Percentiles rank a stretch among this genome's conserved stretches.
These are phyloP conservation scores for Atlantisia rogersi DNA, from an alignment of 2,113 vertebrate genomes.

Conservation along the genomic window DNA sequence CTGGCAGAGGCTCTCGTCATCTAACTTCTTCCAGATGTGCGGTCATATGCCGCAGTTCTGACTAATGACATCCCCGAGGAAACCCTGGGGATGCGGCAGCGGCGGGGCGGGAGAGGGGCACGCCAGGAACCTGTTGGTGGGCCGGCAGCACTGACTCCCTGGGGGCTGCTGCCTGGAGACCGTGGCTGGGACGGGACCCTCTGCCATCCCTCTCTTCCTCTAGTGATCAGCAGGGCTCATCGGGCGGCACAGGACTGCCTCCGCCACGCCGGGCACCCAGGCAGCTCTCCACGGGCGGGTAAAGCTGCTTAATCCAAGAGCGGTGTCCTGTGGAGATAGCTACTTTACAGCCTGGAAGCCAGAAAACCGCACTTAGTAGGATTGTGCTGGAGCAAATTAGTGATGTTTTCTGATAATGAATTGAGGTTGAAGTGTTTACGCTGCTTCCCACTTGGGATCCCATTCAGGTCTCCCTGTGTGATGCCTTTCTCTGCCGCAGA, in stretches of 20 bases:
- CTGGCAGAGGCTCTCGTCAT: constrained; percentile 59
- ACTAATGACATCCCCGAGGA: constrained; percentile 41
- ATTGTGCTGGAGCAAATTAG: constrained; percentile 55
- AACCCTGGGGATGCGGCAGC: constrained; percentile 14
- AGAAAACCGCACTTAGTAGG: background rate
- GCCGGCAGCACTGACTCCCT: background rate
- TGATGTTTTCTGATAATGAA: constrained; percentile 23
- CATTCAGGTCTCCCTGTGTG: background rate
- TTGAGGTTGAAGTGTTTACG: constrained; percentile 34
- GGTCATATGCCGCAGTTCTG: constrained; percentile 41
- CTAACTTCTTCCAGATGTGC: constrained; percentile 70
- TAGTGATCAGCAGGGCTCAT: background rate
- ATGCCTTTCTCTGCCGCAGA: background rate
- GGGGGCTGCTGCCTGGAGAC: background rate
- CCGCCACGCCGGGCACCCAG: background rate
- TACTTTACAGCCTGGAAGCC: background rate
- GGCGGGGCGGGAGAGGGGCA: background rate
- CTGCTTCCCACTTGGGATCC: background rate
- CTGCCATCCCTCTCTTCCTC: background rate
- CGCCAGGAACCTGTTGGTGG: constrained; percentile 41
- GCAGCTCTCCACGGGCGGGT: background rate
- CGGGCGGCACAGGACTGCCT: background rate
- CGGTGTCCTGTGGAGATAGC: background rate
- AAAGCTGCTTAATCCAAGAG: background rate
- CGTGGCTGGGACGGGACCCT: background rate